Conservation (phyloP, 2,797 vertebrate genomes). For the Etheostoma perlongum region DNA sequence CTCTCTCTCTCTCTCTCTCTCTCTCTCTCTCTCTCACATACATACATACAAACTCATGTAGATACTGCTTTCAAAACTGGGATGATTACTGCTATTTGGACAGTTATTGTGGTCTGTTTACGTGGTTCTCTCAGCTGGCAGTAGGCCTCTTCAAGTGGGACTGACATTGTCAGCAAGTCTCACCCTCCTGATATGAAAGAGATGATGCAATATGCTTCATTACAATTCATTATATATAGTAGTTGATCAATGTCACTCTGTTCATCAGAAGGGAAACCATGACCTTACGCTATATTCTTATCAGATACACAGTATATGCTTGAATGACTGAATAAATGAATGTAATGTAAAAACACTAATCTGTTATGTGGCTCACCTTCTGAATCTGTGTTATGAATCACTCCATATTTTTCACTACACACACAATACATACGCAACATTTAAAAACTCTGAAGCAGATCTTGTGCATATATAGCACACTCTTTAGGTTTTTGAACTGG, state of each 20-base stretch:
- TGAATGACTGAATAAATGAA: background rate
- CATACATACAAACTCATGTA: background rate
- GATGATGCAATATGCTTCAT: background rate
- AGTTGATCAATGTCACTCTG: background rate
- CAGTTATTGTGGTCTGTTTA: too few species aligned
- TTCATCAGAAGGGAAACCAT: background rate
- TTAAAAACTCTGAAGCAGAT: background rate
- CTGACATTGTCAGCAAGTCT: background rate
- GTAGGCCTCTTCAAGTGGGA: too few species aligned
- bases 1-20: background rate
- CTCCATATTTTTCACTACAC: background rate
- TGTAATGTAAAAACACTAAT: slow-evolving; percentile 2
- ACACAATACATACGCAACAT: too few species aligned
- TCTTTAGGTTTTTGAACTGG: background rate
- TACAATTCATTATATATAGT: background rate
- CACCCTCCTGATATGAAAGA: background rate
- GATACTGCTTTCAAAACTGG: too few species aligned
- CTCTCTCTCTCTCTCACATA: background rate
- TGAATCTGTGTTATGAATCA: background rate
- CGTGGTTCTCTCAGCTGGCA: too few species aligned
- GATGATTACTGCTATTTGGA: background rate
- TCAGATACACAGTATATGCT: background rate
- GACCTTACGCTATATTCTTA: background rate
- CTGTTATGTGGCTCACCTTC: background rate
- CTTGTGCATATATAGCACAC: background rate